Base-by-base conservation (phyloP, 2,113 vertebrate species). In the Alouatta palliata region DNA sequence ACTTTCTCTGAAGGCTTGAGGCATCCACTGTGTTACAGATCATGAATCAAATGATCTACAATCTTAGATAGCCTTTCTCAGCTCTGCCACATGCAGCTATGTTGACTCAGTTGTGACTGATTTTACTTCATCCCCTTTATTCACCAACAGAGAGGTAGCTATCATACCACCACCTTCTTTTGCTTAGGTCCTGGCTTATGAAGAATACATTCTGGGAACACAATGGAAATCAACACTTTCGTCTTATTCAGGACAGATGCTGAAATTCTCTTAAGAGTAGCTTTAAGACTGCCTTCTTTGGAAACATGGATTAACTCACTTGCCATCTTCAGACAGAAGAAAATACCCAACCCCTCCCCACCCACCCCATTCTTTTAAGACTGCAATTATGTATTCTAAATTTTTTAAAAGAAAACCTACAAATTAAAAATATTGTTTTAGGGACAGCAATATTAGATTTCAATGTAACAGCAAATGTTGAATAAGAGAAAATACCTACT, bases 201-300 rank as follows among this genome's bases (percentile, higher is more conserved):
- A 92, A 85, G 71, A 86, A 83, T 75, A 86, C 58, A 56, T 6
- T 27, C 35, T 82, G 37, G 61, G 35, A 68, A 9, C 37, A 27
- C 45, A 94, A 25, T 43, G 11, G 82, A 96, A 92, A 66, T 91
- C 58, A 82, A 70, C n/a, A 23, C 47, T 37, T 27, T 70, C 73
- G 45, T 32, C 32, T 70, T 91, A 64, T 90, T 21, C n/a, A 87
- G 70, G 90, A 76, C 25, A 47, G 12, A 92, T 80, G 20, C 47
- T 52, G 25, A 64, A 81, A 77, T 45, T 92, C 35, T 87, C 16
- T 47, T 75, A 82, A 52, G 37, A 77, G 3, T 64, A 86, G 66
- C 37, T 88, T 93, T 47, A 21, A 35, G 68, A 77, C 21, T 32
- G 21, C 70, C 21, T 25, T 95, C 70, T 68, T 89, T 58, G 14